Base-by-base conservation (phyloP, 2,113 vertebrate species). In the Haemorhous mexicanus region DNA sequence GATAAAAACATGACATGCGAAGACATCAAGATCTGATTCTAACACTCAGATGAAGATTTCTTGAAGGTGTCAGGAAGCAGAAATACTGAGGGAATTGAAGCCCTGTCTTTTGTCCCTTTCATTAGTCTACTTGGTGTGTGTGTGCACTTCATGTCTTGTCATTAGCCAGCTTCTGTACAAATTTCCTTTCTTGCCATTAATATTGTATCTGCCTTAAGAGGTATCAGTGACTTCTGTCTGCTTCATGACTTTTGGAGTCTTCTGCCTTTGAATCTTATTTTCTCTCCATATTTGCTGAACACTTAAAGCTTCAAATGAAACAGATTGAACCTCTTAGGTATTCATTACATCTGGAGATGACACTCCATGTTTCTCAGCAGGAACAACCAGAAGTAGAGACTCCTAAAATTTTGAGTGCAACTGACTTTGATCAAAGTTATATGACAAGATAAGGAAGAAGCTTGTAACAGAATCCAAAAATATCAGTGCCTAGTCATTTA, bases 361-460 rank as follows among this genome's bases (percentile, higher is more conserved):
- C 64, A 46, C 32, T 77, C 75, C 3, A 2, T 91, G 72, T 88
- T 95, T 93, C 82, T 91, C 59, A 79, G 67, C 47, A 68, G 37
- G 77, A 81, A 47, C 46, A 94, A 67, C 26, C 8, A 33, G 53
- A 88, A 90, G 55, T 9, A 69, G 90, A 75, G 26, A 88, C 53
- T 64, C 41, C 63, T 92, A 24, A 76, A 93, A 62, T 84, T 73
- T 77, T 68, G 66, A 78, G 35, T 67, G 59, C 43, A 59, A 43
- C 68, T 67, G 74, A 67, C 87, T 96, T 91, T 90, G 82, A 94
- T 94, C 83, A 80, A 84, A 91, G 47, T 83, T 89, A 21, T 63
- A 50, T 69, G 81, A 82, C 22, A 66, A 84, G 68, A 52, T 56
- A 90, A 74, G 49, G 70, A 90, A 82, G 75, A 64, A 80, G 26